Percentiles rank a stretch among this genome's conserved stretches.
phyloP scores from a whole-genome alignment of 2,797 vertebrate genomes.

The Bovichtus variegatus region DNA sequence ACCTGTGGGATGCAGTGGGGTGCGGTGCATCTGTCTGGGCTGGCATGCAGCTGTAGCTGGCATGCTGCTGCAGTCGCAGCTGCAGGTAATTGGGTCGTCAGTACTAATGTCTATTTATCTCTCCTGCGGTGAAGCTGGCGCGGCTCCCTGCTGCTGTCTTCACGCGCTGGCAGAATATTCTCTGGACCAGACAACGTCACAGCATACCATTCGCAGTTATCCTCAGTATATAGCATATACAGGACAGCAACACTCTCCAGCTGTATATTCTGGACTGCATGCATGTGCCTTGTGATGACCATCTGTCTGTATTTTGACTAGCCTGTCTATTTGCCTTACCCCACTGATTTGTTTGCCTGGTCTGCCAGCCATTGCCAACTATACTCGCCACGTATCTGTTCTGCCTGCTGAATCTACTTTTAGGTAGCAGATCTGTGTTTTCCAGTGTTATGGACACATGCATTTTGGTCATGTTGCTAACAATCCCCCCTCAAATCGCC shows the following conservation, averaged over 20 bases:
- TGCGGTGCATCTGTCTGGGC: slow-evolving; percentile 51
- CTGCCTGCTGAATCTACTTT: not conserved
- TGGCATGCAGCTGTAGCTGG: slow-evolving; percentile 51
- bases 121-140: slow-evolving; percentile 43
- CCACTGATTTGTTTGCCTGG: slow-evolving; percentile 10
- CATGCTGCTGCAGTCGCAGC: slow-evolving; percentile 47
- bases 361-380: not conserved
- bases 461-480: too few species aligned
- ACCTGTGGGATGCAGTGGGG: slow-evolving; percentile 16
- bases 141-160: slow-evolving; percentile 42
- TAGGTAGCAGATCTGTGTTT: not conserved
- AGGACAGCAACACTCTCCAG: slow-evolving; percentile 7
- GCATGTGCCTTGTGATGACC: slow-evolving; percentile 14
- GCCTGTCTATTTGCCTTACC: not conserved
- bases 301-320: slow-evolving; percentile 7
- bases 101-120: slow-evolving; percentile 67
- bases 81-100: slow-evolving; percentile 72
- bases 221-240: not conserved
- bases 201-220: slow-evolving; percentile 12
- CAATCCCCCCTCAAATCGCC: too few species aligned
- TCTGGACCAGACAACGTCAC: slow-evolving; percentile 14
- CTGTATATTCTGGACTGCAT: slow-evolving; percentile 7
- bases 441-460: not conserved
- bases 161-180: slow-evolving; percentile 31
- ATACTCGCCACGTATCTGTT: not conserved